Conservation (phyloP, 2,113 vertebrate species). For the Fulmarus glacialis region DNA sequence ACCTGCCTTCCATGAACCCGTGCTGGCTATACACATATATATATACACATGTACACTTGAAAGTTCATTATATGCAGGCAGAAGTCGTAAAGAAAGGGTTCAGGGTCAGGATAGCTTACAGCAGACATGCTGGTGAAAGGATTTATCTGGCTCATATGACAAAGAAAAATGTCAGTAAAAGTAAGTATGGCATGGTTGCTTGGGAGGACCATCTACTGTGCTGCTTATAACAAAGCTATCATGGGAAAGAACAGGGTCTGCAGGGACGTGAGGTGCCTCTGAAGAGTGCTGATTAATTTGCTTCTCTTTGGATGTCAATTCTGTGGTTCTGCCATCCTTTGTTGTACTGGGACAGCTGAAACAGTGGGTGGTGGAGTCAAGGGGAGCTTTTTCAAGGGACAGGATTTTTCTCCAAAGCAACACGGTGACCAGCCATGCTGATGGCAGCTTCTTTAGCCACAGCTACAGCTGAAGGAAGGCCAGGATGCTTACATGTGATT, state of each 20-base stretch:
- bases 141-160: neutral
- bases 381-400: neutral
- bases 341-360: neutral
- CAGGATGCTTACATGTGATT: neutral
- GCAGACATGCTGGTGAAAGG: neutral
- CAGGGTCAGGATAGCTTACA: neutral
- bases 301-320: neutral
- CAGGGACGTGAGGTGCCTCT: neutral
- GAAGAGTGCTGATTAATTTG: neutral
- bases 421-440: rapidly evolving
- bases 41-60: neutral
- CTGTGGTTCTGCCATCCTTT: neutral
- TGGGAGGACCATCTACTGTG: neutral
- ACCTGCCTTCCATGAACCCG: too few relatives aligned
- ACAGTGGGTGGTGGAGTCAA: neutral
- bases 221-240: neutral
- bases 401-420: neutral
- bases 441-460: neutral
- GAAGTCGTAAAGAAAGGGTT: neutral
- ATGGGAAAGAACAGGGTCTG: neutral
- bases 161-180: neutral
- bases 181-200: neutral
- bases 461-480: neutral
- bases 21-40: too few relatives aligned
- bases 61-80: neutral